A percentile compares a stretch with the other conserved stretches of the same genome.
phyloP scores from a whole-genome alignment of 2,888 invertebrate genomes.

The Ichneumoninae sp. region DNA sequence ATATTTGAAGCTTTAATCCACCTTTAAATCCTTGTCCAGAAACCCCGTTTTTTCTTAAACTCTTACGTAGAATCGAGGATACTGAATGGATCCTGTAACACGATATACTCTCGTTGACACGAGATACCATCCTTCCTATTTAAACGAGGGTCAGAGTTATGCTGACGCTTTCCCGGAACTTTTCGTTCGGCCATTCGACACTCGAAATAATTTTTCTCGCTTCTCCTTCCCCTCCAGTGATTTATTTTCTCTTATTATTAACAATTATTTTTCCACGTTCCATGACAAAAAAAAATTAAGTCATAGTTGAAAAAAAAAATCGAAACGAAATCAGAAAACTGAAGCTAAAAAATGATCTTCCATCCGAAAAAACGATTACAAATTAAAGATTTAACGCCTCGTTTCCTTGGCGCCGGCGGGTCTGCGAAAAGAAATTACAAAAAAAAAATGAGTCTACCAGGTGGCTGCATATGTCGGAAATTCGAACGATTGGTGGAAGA shows the following conservation, averaged over 20 bases:
- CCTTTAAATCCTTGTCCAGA: slow-evolving; percentile 58
- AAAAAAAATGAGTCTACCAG: slow-evolving; percentile 72
- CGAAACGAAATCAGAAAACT: background rate
- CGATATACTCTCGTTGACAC: slow-evolving; percentile 52
- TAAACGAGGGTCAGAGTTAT: slow-evolving; percentile 50
- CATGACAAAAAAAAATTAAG: background rate
- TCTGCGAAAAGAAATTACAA: background rate
- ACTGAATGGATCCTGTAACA: slow-evolving; percentile 61
- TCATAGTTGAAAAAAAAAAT: background rate
- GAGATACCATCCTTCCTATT: slow-evolving; percentile 53
- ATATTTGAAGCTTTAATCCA: slow-evolving; percentile 59
- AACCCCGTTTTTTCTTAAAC: slow-evolving; percentile 40
- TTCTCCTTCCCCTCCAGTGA: background rate
- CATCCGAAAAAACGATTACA: background rate
- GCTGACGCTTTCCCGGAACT: slow-evolving; percentile 55
- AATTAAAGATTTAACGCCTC: background rate
- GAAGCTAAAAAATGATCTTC: background rate
- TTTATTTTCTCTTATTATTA: background rate
- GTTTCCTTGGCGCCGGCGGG: background rate
- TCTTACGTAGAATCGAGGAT: slow-evolving; percentile 52
- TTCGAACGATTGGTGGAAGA: slow-evolving; percentile 72
- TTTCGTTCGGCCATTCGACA: slow-evolving; percentile 24
- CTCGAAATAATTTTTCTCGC: slow-evolving; percentile 1
- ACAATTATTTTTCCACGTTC: background rate
- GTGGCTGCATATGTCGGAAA: slow-evolving; percentile 76